Conservation (phyloP, 30 jellyfish, hydroid and myxozoan genomes). For the Rhopilema esculentum region DNA sequence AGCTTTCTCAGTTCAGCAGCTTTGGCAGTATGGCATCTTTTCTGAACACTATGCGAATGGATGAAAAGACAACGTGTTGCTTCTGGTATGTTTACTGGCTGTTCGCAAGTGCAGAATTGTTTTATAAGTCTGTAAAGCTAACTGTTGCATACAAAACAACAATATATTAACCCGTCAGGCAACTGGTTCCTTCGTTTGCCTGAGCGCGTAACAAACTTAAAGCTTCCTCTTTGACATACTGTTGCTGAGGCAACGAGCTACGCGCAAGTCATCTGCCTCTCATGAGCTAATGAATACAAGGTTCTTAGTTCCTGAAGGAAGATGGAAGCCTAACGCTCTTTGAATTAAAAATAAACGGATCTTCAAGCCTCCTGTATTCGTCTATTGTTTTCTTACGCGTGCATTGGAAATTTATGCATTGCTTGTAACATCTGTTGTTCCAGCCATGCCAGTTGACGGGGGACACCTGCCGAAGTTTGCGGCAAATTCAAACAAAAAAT, state of each 20-base stretch:
- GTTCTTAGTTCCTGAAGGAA: neutral
- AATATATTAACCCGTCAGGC: neutral
- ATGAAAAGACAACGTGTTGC: neutral
- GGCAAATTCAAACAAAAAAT: neutral
- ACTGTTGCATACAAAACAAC: neutral
- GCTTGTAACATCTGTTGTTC: slow-evolving; percentile 34
- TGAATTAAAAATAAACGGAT: slow-evolving; percentile 10
- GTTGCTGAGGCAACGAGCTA: slow-evolving; percentile 53
- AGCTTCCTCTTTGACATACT: slow-evolving; percentile 12
- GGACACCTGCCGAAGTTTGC: slow-evolving; percentile 14
- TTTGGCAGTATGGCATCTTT: too few species aligned
- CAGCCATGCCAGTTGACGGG: slow-evolving; percentile 43
- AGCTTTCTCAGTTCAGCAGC: too few species aligned
- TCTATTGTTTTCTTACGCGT: slow-evolving; percentile 44
- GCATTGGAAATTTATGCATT: slow-evolving; percentile 14
- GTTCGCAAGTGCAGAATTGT: neutral
- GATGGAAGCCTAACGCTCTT: slow-evolving; percentile 18
- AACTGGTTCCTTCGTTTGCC: neutral
- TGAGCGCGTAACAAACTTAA: neutral
- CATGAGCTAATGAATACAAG: neutral
- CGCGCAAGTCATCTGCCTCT: neutral
- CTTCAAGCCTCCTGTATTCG: slow-evolving; percentile 44
- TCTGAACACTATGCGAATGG: too few species aligned
- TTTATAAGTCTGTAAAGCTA: neutral
- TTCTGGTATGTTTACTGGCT: neutral